Percentiles rank a stretch among this genome's conserved stretches.
These are phyloP conservation scores for Ricordea florida DNA, from an alignment of 92 coral and sea anemone species.

Conservation along the genomic window DNA sequence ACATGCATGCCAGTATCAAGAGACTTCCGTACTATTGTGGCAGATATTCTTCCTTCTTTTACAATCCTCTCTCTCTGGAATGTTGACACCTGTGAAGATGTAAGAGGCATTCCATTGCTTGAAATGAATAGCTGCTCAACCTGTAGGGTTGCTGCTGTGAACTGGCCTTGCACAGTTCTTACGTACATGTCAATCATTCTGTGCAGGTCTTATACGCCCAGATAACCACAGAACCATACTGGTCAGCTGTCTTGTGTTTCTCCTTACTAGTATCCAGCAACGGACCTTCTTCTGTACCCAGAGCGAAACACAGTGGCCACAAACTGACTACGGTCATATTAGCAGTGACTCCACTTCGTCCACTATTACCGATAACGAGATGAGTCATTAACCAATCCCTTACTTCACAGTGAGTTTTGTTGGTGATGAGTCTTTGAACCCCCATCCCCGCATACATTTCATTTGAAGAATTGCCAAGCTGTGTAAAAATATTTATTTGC, in stretches of 20 bases:
- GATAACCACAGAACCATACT: constrained; percentile 55
- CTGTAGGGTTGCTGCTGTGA: background rate
- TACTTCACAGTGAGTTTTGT: constrained; percentile 13
- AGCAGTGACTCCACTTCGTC: constrained; percentile 7
- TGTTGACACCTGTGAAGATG: constrained; percentile 56
- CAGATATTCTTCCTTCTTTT: constrained; percentile 25
- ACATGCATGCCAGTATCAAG: constrained; percentile 55
- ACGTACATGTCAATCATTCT: constrained; percentile 20
- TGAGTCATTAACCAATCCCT: constrained; percentile 29
- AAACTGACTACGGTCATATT: constrained; percentile 15
- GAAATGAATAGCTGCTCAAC: background rate
- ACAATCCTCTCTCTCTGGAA: constrained; percentile 51
- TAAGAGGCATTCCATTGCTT: constrained; percentile 37
- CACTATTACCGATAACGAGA: constrained; percentile 13
- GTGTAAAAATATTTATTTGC: constrained; percentile 23
- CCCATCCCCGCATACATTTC: background rate
- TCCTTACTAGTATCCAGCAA: constrained; percentile 47
- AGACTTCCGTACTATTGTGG: constrained; percentile 52
- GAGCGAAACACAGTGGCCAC: constrained; percentile 41
- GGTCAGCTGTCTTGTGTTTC: constrained; percentile 48
- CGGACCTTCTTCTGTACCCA: constrained; percentile 47
- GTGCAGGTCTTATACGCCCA: constrained; percentile 56
- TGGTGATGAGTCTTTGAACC: background rate
- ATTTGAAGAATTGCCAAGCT: constrained; percentile 5
- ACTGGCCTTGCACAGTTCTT: constrained; percentile 30